A percentile compares a stretch with the other conserved stretches of the same genome.
Conservation (phyloP, 2,797 vertebrate species). For the Okamejei kenojei region DNA sequence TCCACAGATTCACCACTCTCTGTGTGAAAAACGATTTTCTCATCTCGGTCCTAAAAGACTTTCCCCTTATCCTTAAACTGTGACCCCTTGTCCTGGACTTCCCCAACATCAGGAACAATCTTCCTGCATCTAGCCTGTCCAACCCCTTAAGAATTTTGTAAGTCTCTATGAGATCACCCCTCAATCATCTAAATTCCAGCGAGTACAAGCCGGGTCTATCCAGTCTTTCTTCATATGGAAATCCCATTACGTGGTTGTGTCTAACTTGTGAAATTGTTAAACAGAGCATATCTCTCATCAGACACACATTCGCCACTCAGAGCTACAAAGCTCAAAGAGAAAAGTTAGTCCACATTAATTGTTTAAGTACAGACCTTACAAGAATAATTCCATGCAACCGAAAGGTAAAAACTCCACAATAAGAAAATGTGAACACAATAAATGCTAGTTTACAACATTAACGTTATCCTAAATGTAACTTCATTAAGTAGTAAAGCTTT, state of each 20-base stretch:
- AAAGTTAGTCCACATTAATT: neutral
- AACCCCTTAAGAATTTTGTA: too few relatives aligned
- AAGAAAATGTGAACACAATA: neutral
- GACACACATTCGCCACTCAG: neutral
- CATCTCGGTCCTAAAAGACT: too few relatives aligned
- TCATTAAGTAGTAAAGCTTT: neutral
- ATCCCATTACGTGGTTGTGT: neutral
- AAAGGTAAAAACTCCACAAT: neutral
- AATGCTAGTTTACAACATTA: neutral
- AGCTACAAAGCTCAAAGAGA: neutral
- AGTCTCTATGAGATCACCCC: too few relatives aligned
- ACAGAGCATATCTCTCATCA: neutral
- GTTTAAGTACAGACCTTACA: neutral
- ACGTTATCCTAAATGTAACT: neutral
- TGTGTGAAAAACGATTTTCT: too few relatives aligned
- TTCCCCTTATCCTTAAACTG: too few relatives aligned
- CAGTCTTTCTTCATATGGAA: too few relatives aligned
- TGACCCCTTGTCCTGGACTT: too few relatives aligned
- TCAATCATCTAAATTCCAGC: too few relatives aligned
- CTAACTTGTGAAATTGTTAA: neutral
- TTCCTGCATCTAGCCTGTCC: too few relatives aligned
- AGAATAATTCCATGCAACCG: neutral
- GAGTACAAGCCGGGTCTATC: too few relatives aligned
- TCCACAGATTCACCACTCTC: too few relatives aligned
- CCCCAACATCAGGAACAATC: too few relatives aligned